These are phyloP conservation scores for Notechis scutatus DNA, from an alignment of 2,113 vertebrate species.

Conservation along the genomic window DNA sequence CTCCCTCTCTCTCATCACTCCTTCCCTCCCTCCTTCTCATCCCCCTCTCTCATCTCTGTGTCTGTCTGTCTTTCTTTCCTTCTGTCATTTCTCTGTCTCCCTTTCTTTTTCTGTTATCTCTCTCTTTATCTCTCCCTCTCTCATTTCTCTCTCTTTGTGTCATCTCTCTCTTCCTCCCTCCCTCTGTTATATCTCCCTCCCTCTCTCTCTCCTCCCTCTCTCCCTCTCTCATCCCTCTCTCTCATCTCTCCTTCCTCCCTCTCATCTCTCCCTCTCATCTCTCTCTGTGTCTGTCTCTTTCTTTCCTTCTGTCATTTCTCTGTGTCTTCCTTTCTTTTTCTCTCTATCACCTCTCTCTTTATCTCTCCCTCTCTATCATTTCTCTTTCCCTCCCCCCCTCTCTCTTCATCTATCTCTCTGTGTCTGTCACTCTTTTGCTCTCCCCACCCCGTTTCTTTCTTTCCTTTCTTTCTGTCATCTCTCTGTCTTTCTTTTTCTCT, in stretches of 20 bases:
- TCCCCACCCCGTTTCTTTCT: background rate
- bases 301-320: background rate
- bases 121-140: too few relatives aligned
- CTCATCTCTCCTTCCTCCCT: background rate
- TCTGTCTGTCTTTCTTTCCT: background rate
- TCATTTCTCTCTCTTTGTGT: background rate
- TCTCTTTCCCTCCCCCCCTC: too few relatives aligned
- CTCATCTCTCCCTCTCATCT: too few relatives aligned
- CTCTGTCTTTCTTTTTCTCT: too few relatives aligned
- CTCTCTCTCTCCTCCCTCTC: accelerated
- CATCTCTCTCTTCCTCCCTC: background rate
- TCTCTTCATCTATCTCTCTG: too few relatives aligned
- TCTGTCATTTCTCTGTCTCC: background rate
- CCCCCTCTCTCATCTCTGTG: background rate
- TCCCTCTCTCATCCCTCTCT: background rate
- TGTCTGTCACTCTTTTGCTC: too few relatives aligned
- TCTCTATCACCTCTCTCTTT: background rate
- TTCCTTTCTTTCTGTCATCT: too few relatives aligned
- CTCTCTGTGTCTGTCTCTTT: background rate
- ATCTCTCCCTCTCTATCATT: too few relatives aligned
- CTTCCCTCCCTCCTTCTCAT: too few relatives aligned
- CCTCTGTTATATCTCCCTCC: accelerated
- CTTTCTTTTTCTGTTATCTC: too few relatives aligned
- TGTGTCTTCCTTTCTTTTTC: background rate
- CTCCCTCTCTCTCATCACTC: background rate